Percentiles rank a stretch among this genome's conserved stretches.
phyloP scores from a whole-genome alignment of 2,113 vertebrate species.

The Ciconia boyciana region DNA sequence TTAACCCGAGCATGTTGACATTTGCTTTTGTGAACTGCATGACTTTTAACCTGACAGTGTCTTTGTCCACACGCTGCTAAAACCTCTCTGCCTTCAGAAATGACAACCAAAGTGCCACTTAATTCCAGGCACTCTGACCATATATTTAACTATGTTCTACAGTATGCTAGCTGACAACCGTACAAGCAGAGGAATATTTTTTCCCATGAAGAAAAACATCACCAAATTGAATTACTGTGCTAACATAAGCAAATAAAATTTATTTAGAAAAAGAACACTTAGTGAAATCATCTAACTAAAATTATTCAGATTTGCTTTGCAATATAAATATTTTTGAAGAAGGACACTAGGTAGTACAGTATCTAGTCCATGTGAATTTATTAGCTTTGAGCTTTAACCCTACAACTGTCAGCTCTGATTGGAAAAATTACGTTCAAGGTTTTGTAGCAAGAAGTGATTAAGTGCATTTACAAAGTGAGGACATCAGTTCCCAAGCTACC shows the following conservation, averaged over 20 bases:
- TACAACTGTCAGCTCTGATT: slow-evolving; percentile 53
- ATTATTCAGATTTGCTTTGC: neutral
- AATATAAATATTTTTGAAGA: neutral
- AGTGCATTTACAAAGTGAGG: slow-evolving; percentile 67
- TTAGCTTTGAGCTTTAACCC: slow-evolving; percentile 63
- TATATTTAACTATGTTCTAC: neutral
- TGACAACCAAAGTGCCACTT: neutral
- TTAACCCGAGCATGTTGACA: neutral
- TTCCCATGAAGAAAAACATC: neutral
- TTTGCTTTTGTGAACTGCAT: neutral
- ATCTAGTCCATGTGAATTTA: slow-evolving; percentile 29
- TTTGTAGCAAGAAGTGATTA: slow-evolving; percentile 66
- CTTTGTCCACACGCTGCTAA: neutral
- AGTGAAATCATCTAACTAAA: slow-evolving; percentile 19
- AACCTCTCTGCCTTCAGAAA: neutral
- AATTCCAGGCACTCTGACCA: neutral
- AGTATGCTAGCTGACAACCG: neutral
- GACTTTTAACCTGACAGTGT: neutral
- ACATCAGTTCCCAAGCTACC: slow-evolving; percentile 68
- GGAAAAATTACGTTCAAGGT: slow-evolving; percentile 34
- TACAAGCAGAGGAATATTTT: neutral
- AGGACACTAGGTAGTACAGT: neutral
- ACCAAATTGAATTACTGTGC: slow-evolving; percentile 12
- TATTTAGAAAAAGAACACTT: neutral
- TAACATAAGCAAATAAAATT: slow-evolving; percentile 13